Evolutionary conservation across 2,113 vertebrate genomes (phyloP), one percentile per base, ranked within the genome.

Genomic region (Sterrhoptilus dennistouni): DNA sequence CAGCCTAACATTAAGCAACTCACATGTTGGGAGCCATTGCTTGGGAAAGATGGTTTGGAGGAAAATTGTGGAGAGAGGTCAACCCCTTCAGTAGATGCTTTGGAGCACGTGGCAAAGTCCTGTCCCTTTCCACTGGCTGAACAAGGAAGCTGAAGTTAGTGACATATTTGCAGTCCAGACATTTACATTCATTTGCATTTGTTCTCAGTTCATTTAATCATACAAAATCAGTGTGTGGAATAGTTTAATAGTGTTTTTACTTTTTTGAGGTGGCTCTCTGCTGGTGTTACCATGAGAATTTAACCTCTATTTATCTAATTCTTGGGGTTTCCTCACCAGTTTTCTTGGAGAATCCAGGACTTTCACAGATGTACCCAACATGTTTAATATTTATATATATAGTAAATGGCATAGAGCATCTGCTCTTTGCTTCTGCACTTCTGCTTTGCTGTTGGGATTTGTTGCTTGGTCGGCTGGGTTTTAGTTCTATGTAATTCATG

Each of bases 381-480:
- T 4, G 0, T 63, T 17, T 4, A 21, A 4, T 29, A 24, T 45
- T 50, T 28, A 50, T 5, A 20, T 5, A 5, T 36, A 8, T 1
- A 29, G 4, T 36, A 22, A 69, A 87, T 65, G 36, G 7, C 33
- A 38, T 0, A 38, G 19, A 54, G 18, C 6, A 49, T 66, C 45
- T 91, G 15, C 27, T 83, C 16, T 76, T 69, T 61, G 23, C 33
- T 71, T 60, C 52, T 74, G n/a, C 17, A 21, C 8, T 65, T 74
- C 35, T 64, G 31, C 44, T 65, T 83, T 71, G 22, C 28, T 79
- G 16, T 18, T 63, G 70, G 61, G 11, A 11, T 52, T 52, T 57
- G 27, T 70, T 56, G 10, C 8, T 79, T n/a, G 21, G 1, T 59
- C 7, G 1, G 5, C 6, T 75, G 38, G 11, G 6, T 38, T 77